Base-by-base conservation (phyloP, 1,140 invertebrate genomes). In the Sesamia nonagrioides region DNA sequence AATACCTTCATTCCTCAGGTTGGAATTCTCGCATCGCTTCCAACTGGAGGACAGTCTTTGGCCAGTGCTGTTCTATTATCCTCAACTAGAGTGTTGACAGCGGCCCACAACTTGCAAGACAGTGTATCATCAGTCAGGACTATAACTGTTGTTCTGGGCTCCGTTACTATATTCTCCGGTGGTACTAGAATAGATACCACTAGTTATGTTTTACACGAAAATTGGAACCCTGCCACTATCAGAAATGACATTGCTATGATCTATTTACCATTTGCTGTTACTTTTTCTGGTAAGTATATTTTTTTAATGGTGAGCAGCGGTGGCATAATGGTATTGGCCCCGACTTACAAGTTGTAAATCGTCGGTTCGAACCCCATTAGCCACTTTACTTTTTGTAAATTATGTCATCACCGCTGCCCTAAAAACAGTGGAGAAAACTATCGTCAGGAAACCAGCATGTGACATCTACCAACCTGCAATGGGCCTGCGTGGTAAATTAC, bases 31-130 rank as follows among this genome's bases (percentile, higher is more conserved):
- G n/a, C 58, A 15, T 18, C 11, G 0, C 48, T 79, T 40, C 79
- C 84, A n/a, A 60, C 58, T 2, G 72, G 78, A n/a, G 66, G 76
- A 37, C n/a, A n/a, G n/a, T 81, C 81, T 52, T 81, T 88, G 0
- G 88, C 88, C 33, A 88, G 89, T 1, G 83, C 78, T 13, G 82
- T 80, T 1, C 79, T 91, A 9, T 13, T 91, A 6, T 73, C n/a
- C 7, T 2, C 35, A 4, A 79, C 61, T n/a, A 81, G 86, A 15
- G 52, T 87, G 1, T 48, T 90, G 6, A 90, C 85, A 8, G 89
- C 89, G 6, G 89, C 89, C 8, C 89, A 91, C 77, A 89, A 87
- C 82, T 90, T 86, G 84, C 76, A 21, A 6, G 87, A 89, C 33
- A 84, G 84, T 2, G 37, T 21, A 18, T 35, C 7, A 74, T 80